phyloP scores from a whole-genome alignment of 1,140 invertebrate genomes.

The Drosophila pachea region DNA sequence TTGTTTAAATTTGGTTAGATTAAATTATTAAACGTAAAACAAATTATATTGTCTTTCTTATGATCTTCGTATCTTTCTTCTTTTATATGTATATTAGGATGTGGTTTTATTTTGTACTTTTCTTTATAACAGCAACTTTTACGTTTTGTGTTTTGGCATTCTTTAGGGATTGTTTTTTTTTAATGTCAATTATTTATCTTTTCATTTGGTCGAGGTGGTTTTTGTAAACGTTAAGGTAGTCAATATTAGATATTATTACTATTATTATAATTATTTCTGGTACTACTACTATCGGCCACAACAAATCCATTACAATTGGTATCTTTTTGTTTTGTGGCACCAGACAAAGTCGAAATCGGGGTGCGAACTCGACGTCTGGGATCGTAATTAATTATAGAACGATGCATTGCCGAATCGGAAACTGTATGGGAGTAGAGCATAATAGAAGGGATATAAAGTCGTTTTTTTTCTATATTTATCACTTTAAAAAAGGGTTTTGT shows the following conservation, averaged over 20 bases:
- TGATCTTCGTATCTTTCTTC: constrained; percentile 30
- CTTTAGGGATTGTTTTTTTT: constrained; percentile 37
- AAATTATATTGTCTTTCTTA: constrained; percentile 63
- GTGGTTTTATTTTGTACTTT: constrained; percentile 48
- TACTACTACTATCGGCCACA: constrained; percentile 76
- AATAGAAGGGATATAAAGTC: constrained; percentile 74
- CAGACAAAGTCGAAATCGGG: constrained; percentile 65
- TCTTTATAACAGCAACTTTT: constrained; percentile 59
- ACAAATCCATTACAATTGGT: constrained; percentile 70
- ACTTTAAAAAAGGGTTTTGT: constrained; percentile 11
- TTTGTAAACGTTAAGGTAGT: constrained; percentile 45
- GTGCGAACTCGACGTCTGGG: constrained; percentile 74
- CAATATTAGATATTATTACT: constrained; percentile 41
- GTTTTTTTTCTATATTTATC: constrained; percentile 21
- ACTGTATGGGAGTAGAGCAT: constrained; percentile 76
- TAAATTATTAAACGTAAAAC: constrained; percentile 69
- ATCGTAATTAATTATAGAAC: constrained; percentile 77
- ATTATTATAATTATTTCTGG: constrained; percentile 34
- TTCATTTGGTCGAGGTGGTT: constrained; percentile 18
- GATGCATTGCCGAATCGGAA: constrained; percentile 75
- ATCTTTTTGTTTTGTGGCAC: constrained; percentile 61
- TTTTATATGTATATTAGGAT: constrained; percentile 9
- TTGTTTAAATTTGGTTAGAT: constrained; percentile 51
- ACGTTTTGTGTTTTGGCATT: constrained; percentile 40
- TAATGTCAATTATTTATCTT: constrained; percentile 11